Base-by-base conservation (phyloP, 1,140 invertebrate species). In the Ephestia elutella region DNA sequence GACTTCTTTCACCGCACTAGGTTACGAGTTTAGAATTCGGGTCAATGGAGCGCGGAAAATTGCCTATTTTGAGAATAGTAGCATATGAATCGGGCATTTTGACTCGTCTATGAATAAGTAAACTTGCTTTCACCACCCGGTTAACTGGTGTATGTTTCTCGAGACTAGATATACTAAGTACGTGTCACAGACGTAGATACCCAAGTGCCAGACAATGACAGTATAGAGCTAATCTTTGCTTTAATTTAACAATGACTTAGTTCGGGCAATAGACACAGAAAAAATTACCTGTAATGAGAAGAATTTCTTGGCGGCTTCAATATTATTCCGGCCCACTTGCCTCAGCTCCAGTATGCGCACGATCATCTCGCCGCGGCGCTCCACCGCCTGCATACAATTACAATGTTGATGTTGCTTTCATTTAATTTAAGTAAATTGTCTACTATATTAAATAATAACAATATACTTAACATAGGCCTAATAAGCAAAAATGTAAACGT, bases 331-430 rank as follows among this genome's bases (percentile, higher is more conserved):
- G 63, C 96, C 95, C 84, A 97, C 93, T 86, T 95, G 93, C 71
- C 94, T 90, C 51, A 95, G 91, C 84, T 98, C 96, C 71, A 98
- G 91, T 77, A 97, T 93, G 68, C 96, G 92, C 44, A 98, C 96
- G 65, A 98, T 95, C 96, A 98, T 98, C 90, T 98, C 96, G 70
- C 96, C 96, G 51, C 96, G 92, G 71, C 94, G 91, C 87, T 97
- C 96, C 84, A 97, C 96, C 69, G 95, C 94, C 89, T 92, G 73
- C 13, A 80, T 5, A 44, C 15, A 15, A 44, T 3, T 44, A 15
- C 7, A 35, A 9, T n/a, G n/a, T n/a, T 38, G 5, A 38, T 8
- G 8, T 28, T 28, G 25, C 8, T 28, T 28, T 28, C 25, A 28
- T 28, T 8, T 28, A 28, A 28, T n/a, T n/a, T n/a, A n/a, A n/a